Evolutionary conservation across 2,113 vertebrate genomes (phyloP).

Genomic region (Perca schrenkii): DNA sequence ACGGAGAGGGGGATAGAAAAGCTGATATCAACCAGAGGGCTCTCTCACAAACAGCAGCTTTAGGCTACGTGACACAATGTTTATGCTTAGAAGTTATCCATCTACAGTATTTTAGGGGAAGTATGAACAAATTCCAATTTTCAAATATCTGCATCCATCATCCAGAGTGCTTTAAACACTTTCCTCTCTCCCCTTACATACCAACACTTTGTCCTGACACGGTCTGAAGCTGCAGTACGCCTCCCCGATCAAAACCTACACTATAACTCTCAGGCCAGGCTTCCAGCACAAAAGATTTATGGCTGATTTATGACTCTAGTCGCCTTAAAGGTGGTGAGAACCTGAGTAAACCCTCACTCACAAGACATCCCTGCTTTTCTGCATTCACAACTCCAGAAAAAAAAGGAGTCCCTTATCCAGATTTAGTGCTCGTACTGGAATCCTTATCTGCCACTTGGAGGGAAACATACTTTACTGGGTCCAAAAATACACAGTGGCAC

Average conservation of each 20-base stretch:
- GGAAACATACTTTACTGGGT: constrained; percentile 36
- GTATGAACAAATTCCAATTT: not conserved
- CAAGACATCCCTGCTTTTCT: constrained; percentile 17
- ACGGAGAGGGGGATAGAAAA: not conserved
- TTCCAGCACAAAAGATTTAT: constrained; percentile 35
- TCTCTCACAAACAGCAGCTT: not conserved
- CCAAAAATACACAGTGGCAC: constrained; percentile 50
- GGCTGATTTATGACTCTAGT: constrained; percentile 54
- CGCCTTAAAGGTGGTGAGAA: constrained; percentile 42
- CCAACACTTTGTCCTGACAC: not conserved
- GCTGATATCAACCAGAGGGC: constrained; percentile 15
- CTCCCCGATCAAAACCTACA: constrained; percentile 30
- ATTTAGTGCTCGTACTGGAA: constrained; percentile 4
- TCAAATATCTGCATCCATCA: not conserved
- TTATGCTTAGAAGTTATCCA: not conserved
- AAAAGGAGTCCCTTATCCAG: constrained; percentile 10
- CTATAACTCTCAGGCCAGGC: constrained; percentile 24
- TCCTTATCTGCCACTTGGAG: constrained; percentile 44
- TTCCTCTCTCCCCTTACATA: not conserved
- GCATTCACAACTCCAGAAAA: constrained; percentile 17
- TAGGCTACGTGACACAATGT: not conserved
- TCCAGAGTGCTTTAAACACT: not conserved
- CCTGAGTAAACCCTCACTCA: not conserved
- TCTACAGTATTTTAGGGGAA: not conserved
- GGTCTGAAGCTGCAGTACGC: not conserved